These are phyloP conservation scores for Gambusia yucatana DNA, from an alignment of 2,797 vertebrate genomes.

Conservation along the genomic window DNA sequence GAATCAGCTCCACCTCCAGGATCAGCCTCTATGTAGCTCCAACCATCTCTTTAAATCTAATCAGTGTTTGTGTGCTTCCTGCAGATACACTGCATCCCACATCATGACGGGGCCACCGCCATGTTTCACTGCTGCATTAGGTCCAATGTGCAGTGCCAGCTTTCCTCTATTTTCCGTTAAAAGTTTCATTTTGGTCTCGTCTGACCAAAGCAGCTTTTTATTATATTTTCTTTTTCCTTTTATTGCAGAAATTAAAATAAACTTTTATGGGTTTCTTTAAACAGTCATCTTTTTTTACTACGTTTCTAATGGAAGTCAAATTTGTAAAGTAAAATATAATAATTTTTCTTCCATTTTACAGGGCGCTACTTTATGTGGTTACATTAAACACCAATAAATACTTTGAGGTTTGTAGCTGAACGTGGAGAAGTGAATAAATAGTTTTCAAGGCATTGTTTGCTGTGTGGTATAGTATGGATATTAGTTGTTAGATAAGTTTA, in stretches of 20 bases:
- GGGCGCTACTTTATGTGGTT: background rate
- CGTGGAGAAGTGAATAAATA: background rate
- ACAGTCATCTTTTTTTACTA: no score
- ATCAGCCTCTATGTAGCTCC: background rate
- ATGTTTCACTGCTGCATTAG: background rate
- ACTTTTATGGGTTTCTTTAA: no score
- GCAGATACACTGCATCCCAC: background rate
- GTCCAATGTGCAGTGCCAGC: background rate
- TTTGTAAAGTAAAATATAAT: background rate
- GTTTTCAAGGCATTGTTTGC: background rate
- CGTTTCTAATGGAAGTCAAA: no score
- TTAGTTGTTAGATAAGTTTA: background rate
- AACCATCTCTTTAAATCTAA: background rate
- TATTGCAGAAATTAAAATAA: no score
- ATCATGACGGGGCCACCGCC: background rate
- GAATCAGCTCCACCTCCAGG: background rate
- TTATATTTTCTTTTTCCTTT: no score
- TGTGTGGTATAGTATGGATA: background rate
- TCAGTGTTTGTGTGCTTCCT: background rate
- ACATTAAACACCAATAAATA: background rate
- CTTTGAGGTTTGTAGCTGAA: background rate
- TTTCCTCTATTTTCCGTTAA: no score
- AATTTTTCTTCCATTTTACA: background rate
- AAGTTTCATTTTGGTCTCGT: no score
- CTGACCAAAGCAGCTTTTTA: no score